Evolutionary conservation across 2,888 invertebrate genomes (phyloP), one percentile per base, ranked within the genome.

Genomic region (Xestobium rufovillosum): DNA sequence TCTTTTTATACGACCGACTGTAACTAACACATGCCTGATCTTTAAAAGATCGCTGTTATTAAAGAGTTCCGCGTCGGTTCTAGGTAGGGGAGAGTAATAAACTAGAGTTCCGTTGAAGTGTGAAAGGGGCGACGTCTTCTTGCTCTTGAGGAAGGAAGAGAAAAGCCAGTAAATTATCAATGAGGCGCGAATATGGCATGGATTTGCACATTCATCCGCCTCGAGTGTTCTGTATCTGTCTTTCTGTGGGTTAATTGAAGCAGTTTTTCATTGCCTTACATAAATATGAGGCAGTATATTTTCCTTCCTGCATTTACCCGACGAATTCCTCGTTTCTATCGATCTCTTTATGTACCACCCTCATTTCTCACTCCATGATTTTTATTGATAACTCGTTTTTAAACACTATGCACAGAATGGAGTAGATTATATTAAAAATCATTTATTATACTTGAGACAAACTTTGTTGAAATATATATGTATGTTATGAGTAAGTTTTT

Each of bases 11-110:
- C 51, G 48, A 53, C 49, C 49, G 48, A 45, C 57, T 57, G 57
- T 51, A 57, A 56, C 56, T 57, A 60, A 59, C 58, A 57, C 57
- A 57, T 54, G 54, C 39, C 53, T 53, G 56, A 59, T 59, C 58
- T 59, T 59, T 56, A 50, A 59, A 59, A 59, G 60, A 60, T 60
- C 58, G 29, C 38, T 30, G 50, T 57, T 59, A 57, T 59, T 58
- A 56, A 57, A 52, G 52, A 47, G 43, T 42, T 31, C 31, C 29
- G 42, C 36, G 37, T 44, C 36, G 51, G 51, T 48, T 48, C 44
- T 45, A 46, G 45, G 49, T 46, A 43, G 45, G 47, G 49, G 42
- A 55, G 53, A 53, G 57, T 56, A 59, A 59, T 60, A 60, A 60
- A 59, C 57, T 55, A 59, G 59, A 54, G 50, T 57, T 57, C 55